Conservation (phyloP, 2,113 vertebrate genomes). For the Hippocampus abdominalis region DNA sequence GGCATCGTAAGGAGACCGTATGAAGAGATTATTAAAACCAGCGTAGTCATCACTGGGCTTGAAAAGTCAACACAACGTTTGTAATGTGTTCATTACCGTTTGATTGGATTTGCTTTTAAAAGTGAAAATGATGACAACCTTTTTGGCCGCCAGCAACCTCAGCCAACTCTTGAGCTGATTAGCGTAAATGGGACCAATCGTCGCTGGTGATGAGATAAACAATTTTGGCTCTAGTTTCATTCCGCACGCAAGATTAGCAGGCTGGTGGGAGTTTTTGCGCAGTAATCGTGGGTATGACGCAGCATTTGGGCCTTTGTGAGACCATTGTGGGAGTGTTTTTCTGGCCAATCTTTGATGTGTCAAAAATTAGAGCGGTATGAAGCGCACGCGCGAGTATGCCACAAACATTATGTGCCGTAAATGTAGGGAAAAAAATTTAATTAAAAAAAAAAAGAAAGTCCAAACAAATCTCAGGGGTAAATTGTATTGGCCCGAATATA, state of each 20-base stretch:
- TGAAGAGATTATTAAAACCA: constrained; percentile 19
- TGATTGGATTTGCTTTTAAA: constrained; percentile 65
- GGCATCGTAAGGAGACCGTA: constrained; percentile 24
- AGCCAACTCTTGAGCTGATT: constrained; percentile 9
- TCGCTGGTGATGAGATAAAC: neutral
- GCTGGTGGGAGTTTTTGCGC: no score
- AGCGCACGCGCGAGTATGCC: no score
- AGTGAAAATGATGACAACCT: constrained; percentile 31
- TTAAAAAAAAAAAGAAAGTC: neutral
- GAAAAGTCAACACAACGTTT: constrained; percentile 31
- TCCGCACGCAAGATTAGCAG: no score
- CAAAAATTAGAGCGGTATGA: no score
- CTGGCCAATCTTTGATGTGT: no score
- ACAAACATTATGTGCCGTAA: neutral
- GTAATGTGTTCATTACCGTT: constrained; percentile 46
- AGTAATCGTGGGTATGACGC: no score
- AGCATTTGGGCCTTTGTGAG: no score
- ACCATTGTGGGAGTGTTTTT: no score
- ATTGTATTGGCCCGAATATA: no score
- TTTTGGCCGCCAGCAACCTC: constrained; percentile 2
- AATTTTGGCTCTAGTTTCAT: neutral
- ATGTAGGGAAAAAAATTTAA: neutral
- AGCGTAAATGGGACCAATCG: constrained; percentile 8
- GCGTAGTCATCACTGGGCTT: constrained; percentile 16
- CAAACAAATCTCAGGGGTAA: neutral